These are phyloP conservation scores for Zaprionus bogoriensis DNA, from an alignment of 2,888 invertebrate genomes.

Conservation along the genomic window DNA sequence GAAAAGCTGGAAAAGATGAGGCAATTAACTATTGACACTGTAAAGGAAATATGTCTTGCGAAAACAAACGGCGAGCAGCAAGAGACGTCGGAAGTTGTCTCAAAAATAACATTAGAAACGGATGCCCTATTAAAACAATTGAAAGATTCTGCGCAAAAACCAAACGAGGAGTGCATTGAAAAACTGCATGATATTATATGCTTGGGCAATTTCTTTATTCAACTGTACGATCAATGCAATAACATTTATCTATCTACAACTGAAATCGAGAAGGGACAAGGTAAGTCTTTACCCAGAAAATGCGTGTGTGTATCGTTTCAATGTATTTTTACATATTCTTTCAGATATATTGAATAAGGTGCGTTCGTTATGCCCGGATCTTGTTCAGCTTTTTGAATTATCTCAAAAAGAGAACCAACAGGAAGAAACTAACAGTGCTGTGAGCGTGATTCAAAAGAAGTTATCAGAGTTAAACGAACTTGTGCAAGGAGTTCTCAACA, in stretches of 20 bases:
- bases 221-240: slow-evolving; percentile 69
- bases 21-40: slow-evolving; percentile 52
- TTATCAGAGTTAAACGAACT: slow-evolving; percentile 50
- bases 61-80: slow-evolving; percentile 48
- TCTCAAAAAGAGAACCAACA: slow-evolving; percentile 30
- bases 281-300: slow-evolving; percentile 37
- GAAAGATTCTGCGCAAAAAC: slow-evolving; percentile 20
- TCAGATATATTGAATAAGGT: slow-evolving; percentile 60
- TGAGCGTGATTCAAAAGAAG: slow-evolving; percentile 35
- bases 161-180: slow-evolving; percentile 23
- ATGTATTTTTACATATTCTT: neutral
- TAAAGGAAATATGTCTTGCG: slow-evolving; percentile 50
- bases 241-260: slow-evolving; percentile 70
- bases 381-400: slow-evolving; percentile 45
- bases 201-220: slow-evolving; percentile 58
- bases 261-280: slow-evolving; percentile 74
- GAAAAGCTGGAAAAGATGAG: slow-evolving; percentile 34
- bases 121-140: slow-evolving; percentile 54
- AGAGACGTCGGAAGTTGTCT: slow-evolving; percentile 60
- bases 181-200: slow-evolving; percentile 54
- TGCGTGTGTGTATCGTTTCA: neutral
- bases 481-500: slow-evolving; percentile 54
- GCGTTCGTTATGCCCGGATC: slow-evolving; percentile 47
- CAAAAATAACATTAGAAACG: slow-evolving; percentile 49
- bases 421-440: slow-evolving; percentile 20